Base-by-base conservation (phyloP, 2,113 vertebrate genomes). In the Podiceps cristatus region DNA sequence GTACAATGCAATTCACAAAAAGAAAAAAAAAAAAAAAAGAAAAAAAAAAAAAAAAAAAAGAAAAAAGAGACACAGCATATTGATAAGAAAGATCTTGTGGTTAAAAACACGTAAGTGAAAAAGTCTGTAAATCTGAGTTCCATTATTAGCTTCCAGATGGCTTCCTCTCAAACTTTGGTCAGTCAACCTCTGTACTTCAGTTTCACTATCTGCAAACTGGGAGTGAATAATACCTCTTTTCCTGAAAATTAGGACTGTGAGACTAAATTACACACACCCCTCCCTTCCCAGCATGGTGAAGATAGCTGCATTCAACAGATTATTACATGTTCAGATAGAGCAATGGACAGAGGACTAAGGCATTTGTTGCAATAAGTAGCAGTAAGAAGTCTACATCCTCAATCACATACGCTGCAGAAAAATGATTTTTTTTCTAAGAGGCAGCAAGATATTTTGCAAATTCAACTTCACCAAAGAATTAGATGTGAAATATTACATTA, bases 91-190 rank as follows among this genome's bases (percentile, higher is more conserved):
- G 35, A 55, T 69, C 83, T 29, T 89, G 86, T 80, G 72, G 94
- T 94, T 93, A 85, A 94, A 94, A 91, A 90, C 73, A 93, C 7
- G 0, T 80, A 89, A 93, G 42, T 90, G 91, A 96, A 90, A 59
- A 79, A 79, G 73, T 40, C 60, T 94, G 88, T 88, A 71, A 75
- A 92, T 94, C 60, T 80, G 76, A 29, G 20, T 81, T 96, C 68
- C 86, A 67, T 84, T 89, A 93, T 87, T 84, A 78, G 89, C 60
- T 87, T 89, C 63, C 86, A 96, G 84, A 87, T 83, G 8, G 87
- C 47, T 71, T 95, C 55, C 73, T 86, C 94, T 72, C 11, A 35
- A 77, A 77, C 58, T 69, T 1, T 40, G 67, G 45, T 86, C 72
- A 92, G 68, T 14, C 59, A 84, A 28, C 2, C n/a, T 64, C 64